These are phyloP conservation scores for Microcebus jonahi DNA, from an alignment of 2,113 vertebrate species.

Conservation along the genomic window DNA sequence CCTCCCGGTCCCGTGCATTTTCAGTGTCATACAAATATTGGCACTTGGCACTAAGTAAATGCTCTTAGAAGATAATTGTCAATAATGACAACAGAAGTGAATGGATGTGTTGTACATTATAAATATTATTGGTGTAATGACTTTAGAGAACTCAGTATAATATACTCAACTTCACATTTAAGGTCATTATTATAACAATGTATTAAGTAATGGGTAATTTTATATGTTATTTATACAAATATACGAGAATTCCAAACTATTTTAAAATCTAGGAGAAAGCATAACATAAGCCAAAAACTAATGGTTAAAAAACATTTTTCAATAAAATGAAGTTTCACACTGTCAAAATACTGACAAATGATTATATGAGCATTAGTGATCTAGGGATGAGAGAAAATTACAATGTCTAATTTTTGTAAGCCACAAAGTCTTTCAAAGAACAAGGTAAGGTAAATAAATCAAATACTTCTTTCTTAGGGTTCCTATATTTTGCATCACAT, in stretches of 20 bases:
- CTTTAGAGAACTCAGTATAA: neutral
- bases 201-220: neutral
- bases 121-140: neutral
- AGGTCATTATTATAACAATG: slow-evolving; percentile 26
- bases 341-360: slow-evolving; percentile 29
- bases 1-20: neutral
- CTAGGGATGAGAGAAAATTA: slow-evolving; percentile 24
- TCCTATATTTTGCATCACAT: neutral
- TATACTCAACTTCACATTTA: slow-evolving; percentile 24
- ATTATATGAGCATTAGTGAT: neutral
- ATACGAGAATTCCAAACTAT: neutral
- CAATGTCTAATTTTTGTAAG: neutral
- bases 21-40: neutral
- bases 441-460: slow-evolving; percentile 36
- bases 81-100: slow-evolving; percentile 6
- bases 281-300: slow-evolving; percentile 9
- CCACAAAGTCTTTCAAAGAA: slow-evolving; percentile 27
- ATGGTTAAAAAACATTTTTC: neutral
- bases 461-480: neutral
- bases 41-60: neutral
- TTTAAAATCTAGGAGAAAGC: slow-evolving; percentile 29
- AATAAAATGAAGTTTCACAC: slow-evolving; percentile 22
- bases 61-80: neutral
- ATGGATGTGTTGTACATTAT: neutral
- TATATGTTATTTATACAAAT: neutral